Evolutionary conservation across 2,888 invertebrate genomes (phyloP).

Genomic region (Philonicus albiceps): DNA sequence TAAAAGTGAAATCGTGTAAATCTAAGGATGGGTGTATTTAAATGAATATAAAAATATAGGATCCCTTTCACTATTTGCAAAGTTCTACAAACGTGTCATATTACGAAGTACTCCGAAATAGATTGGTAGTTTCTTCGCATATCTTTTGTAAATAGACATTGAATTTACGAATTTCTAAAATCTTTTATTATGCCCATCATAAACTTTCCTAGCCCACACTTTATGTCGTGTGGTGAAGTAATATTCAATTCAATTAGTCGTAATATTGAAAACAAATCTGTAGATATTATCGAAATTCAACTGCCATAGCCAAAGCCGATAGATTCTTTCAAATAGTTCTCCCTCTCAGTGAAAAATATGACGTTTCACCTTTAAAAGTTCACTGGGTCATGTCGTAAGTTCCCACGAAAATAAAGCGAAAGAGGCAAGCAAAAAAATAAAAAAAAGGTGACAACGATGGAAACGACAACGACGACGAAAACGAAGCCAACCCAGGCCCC

Average conservation of each 20-base stretch:
- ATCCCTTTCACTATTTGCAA: too few relatives aligned
- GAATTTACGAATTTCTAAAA: too few relatives aligned
- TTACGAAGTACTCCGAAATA: too few relatives aligned
- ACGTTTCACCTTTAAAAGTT: conserved; percentile 42
- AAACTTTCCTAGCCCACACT: too few relatives aligned
- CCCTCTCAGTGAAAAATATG: conserved; percentile 10
- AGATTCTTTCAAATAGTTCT: conserved; percentile 3
- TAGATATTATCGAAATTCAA: background rate
- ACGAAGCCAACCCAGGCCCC: background rate
- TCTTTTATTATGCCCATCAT: too few relatives aligned
- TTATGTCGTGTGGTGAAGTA: background rate
- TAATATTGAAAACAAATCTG: background rate
- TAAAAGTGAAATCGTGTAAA: too few relatives aligned
- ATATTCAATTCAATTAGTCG: background rate
- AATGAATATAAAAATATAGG: too few relatives aligned
- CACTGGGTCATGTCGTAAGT: conserved; percentile 40
- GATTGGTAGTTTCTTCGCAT: too few relatives aligned
- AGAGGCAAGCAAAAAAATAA: background rate
- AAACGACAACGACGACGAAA: background rate
- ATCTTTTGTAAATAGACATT: too few relatives aligned
- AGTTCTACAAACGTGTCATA: too few relatives aligned
- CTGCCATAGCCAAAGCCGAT: background rate
- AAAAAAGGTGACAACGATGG: background rate
- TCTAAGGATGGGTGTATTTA: too few relatives aligned
- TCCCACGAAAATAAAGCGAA: background rate